Conservation (phyloP, 2,888 invertebrate species). For the Habroteleia sp. region DNA sequence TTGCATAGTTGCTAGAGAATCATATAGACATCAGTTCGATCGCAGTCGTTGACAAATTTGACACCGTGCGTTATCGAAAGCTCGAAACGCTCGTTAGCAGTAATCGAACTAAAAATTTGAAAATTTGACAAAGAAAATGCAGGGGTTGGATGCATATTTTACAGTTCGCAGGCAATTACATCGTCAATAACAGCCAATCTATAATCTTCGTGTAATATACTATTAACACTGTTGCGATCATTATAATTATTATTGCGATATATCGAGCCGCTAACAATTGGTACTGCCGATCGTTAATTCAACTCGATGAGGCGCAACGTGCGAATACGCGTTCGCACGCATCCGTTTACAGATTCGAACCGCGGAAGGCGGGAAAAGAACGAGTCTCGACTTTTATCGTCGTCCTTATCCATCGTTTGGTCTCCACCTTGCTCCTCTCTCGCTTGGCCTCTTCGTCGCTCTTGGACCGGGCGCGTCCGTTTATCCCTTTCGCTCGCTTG, state of each 20-base stretch:
- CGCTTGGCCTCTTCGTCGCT: constrained; percentile 11
- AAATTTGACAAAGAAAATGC: not conserved
- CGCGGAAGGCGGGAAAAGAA: constrained; percentile 62
- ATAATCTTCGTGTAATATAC: constrained; percentile 68
- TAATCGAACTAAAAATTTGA: not conserved
- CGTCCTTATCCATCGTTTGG: constrained; percentile 31
- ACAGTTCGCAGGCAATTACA: constrained; percentile 53
- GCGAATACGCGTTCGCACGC: constrained; percentile 61
- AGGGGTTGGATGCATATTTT: constrained; percentile 36
- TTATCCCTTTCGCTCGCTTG: constrained; percentile 36
- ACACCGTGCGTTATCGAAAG: too few species aligned
- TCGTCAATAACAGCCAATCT: constrained; percentile 63
- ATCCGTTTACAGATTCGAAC: constrained; percentile 65
- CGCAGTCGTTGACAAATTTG: too few species aligned
- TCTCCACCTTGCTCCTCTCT: constrained; percentile 29
- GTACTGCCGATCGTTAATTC: constrained; percentile 66
- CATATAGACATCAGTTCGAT: too few species aligned
- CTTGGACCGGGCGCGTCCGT: constrained; percentile 5
- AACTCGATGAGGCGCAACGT: constrained; percentile 63
- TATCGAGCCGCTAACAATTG: constrained; percentile 64
- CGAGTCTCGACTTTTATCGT: constrained; percentile 37
- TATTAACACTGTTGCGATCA: constrained; percentile 54
- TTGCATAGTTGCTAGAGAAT: too few species aligned
- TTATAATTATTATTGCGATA: constrained; percentile 66
- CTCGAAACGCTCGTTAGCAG: not conserved